Evolutionary conservation across 1,140 invertebrate species (phyloP), one percentile per base, ranked within the genome.

Genomic region (Drosophila carrolli): DNA sequence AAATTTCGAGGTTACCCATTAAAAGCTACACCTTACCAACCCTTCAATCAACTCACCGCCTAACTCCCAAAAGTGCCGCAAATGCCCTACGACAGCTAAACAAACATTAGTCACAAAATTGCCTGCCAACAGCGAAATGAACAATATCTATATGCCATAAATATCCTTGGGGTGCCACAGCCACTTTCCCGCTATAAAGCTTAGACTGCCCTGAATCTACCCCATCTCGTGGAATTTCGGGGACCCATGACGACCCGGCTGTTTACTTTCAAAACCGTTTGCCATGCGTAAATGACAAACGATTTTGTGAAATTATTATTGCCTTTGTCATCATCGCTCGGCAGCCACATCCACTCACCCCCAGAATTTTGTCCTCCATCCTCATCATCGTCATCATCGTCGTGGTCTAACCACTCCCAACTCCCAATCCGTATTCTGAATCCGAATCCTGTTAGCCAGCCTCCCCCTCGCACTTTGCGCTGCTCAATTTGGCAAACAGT

Each of bases 231-330:
- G 35, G 16, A 27, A 50, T 70, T 48, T 62, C 61, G 67, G 82
- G 53, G 79, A 68, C 66, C 61, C 70, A 82, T 88, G 83, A 74
- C 84, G 82, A 85, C 75, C 71, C 79, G 79, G 57, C 84, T 88
- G 84, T 88, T 88, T 88, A 88, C 84, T 88, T 88, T 88, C 84
- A 88, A 89, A 88, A 88, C 84, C 84, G 84, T 88, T 88, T 88
- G 84, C 84, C 84, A 88, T 88, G 84, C 84, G 84, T 88, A 88
- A 88, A 88, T 88, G 84, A 88, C 84, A 88, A 88, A 88, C 84
- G 84, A 88, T 88, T 88, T 88, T 88, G 84, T 82, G 72, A 88
- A 88, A 88, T 88, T 88, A 88, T 88, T 88, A 88, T 88, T 88
- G 84, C 84, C 84, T 80, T 88, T 88, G 84, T 89, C 76, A 88